Base-by-base conservation (phyloP, 2,797 vertebrate genomes). In the Syngnathus rostellatus region DNA sequence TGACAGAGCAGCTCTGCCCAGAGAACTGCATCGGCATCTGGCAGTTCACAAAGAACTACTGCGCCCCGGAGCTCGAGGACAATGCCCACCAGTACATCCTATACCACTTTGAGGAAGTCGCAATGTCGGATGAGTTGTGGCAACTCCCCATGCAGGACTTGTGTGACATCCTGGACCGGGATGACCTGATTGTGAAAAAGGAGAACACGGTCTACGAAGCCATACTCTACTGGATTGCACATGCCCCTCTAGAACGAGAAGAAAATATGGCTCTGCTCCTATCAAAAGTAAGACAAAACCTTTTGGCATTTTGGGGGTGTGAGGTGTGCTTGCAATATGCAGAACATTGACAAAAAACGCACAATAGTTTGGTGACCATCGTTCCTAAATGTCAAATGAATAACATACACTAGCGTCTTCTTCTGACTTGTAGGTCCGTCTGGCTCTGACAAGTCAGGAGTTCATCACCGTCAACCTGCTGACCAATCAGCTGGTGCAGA, bases 11-110 rank as follows among this genome's bases (percentile, higher is more conserved):
- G 43, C 80, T 94, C 2, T 81, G 84, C 71, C 39, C 82, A 6
- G 71, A 92, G 40, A 95, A 93, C 43, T 94, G 94, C 60, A 85
- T 95, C 0, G 83, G 91, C 63, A 90, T 94, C 80, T 93, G 84
- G 77, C 87, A 80, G 45, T 37, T 66, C 40, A 45, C 65, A 12
- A 53, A 59, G 40, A 59, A 43, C 43, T 45, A 17, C 23, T 12
- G 50, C 41, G 14, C 50, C 17, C 91, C 48, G 0, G 79, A 91
- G 2, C 84, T 94, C 65, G 79, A 75, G 39, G 81, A 83, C 46
- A 87, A 85, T 19, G 89, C 91, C 63, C 86, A 79, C 9, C 61
- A 64, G 50, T 93, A 88, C 81, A 90, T 93, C 69, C 76, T 94
- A 6, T 84, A 87, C 6, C 87, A 94, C 85, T 59, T 66, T 66